Evolutionary conservation across 1,140 invertebrate species (phyloP).

Genomic region (Drosophila carrolli): DNA sequence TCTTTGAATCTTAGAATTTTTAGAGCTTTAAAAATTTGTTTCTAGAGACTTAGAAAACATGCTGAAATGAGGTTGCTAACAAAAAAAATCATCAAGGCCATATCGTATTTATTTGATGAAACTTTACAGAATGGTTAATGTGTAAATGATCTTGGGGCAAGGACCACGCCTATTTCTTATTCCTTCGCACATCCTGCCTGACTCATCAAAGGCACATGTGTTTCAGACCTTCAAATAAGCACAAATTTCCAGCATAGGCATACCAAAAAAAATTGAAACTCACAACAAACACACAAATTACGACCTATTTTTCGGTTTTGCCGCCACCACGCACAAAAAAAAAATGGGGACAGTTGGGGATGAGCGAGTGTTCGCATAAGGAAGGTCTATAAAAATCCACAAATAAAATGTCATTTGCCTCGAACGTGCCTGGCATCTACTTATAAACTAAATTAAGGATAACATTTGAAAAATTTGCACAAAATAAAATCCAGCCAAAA

Average conservation of each 20-base stretch:
- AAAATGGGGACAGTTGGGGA: neutral
- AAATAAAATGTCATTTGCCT: slow-evolving; percentile 84
- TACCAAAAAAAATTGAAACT: slow-evolving; percentile 28
- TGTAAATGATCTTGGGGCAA: neutral
- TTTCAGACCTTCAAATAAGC: slow-evolving; percentile 23
- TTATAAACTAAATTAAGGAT: slow-evolving; percentile 84
- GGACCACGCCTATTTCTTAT: neutral
- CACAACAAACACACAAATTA: slow-evolving; percentile 71
- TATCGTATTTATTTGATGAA: neutral
- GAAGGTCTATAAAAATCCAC: slow-evolving; percentile 83
- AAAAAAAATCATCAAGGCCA: too few relatives aligned
- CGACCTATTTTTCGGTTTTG: slow-evolving; percentile 71
- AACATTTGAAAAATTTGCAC: slow-evolving; percentile 84
- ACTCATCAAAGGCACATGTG: slow-evolving; percentile 79
- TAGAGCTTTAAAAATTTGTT: too few relatives aligned
- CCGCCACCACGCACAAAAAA: slow-evolving; percentile 6
- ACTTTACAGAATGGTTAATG: neutral
- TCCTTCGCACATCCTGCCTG: slow-evolving; percentile 21
- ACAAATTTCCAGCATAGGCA: slow-evolving; percentile 16
- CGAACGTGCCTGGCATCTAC: slow-evolving; percentile 77
- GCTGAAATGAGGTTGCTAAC: too few relatives aligned
- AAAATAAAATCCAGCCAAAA: slow-evolving; percentile 76
- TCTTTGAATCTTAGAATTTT: too few relatives aligned
- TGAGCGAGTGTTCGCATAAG: slow-evolving; percentile 30
- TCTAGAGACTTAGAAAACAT: too few relatives aligned